These are phyloP conservation scores for Melanaphis sacchari DNA, from an alignment of 1,140 invertebrate species.

Conservation along the genomic window DNA sequence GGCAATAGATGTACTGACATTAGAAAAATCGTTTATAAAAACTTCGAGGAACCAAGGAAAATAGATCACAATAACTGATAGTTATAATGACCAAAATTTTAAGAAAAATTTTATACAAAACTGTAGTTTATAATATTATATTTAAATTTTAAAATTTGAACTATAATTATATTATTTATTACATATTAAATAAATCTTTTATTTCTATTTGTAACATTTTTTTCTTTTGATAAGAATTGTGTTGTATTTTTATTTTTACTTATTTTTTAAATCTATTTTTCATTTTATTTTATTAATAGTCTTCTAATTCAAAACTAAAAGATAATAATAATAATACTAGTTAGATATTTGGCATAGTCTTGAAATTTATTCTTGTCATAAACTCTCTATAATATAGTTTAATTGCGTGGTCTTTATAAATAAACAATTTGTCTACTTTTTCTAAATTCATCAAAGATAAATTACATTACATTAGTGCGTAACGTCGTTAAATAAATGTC, in stretches of 20 bases:
- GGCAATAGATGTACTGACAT: not conserved
- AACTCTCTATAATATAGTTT: not conserved
- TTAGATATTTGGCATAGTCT: too few relatives aligned
- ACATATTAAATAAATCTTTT: not conserved
- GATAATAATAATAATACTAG: too few relatives aligned
- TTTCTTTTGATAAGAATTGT: not conserved
- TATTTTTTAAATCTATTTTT: not conserved
- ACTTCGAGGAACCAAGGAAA: not conserved
- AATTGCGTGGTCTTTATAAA: not conserved
- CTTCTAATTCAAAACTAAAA: not conserved
- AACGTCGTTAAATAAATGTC: not conserved
- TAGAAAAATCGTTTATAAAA: not conserved
- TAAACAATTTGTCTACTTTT: not conserved
- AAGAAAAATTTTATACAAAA: not conserved
- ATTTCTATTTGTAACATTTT: not conserved
- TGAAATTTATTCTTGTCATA: not conserved
- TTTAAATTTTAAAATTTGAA: too few relatives aligned
- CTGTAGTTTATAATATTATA: not conserved
- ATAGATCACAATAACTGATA: not conserved
- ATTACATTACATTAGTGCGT: not conserved
- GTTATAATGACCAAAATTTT: not conserved
- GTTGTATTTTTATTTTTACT: not conserved
- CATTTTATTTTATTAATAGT: not conserved
- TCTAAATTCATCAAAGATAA: not conserved
- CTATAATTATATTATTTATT: too few relatives aligned